Conservation (phyloP, 1,140 invertebrate species). For the Melipona quadrifasciata region DNA sequence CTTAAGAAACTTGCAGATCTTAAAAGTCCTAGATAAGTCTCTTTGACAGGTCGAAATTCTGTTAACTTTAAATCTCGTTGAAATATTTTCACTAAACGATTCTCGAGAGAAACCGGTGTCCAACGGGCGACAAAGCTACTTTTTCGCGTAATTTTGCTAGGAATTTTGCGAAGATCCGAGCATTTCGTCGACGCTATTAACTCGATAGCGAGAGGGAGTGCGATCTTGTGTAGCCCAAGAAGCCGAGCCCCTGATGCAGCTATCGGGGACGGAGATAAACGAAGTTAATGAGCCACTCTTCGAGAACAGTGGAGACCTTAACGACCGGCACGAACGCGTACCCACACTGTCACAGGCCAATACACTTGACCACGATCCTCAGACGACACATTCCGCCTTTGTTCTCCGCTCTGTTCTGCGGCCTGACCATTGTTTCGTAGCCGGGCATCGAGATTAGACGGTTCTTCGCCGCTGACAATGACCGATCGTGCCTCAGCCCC, state of each 20-base stretch:
- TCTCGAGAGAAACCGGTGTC: not conserved
- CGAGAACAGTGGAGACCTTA: slow-evolving; percentile 56
- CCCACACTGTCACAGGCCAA: not conserved
- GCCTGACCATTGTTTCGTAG: slow-evolving; percentile 44
- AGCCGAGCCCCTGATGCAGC: slow-evolving; percentile 35
- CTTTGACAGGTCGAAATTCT: no score
- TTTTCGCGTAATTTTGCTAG: not conserved
- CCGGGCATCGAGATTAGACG: slow-evolving; percentile 44
- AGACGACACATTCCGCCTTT: slow-evolving; percentile 48
- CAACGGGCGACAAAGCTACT: no score
- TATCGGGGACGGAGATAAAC: slow-evolving; percentile 60
- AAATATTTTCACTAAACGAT: no score
- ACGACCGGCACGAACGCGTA: slow-evolving; percentile 35
- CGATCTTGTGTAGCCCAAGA: slow-evolving; percentile 28
- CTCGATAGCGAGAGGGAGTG: not conserved
- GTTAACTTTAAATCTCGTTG: no score
- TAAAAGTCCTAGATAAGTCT: no score
- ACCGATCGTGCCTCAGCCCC: slow-evolving; percentile 36
- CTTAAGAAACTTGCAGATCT: no score
- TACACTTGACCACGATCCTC: slow-evolving; percentile 42
- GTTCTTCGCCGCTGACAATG: slow-evolving; percentile 52
- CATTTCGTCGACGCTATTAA: slow-evolving; percentile 16
- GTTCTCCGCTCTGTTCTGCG: slow-evolving; percentile 12
- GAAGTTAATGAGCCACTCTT: slow-evolving; percentile 62
- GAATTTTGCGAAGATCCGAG: not conserved